Evolutionary conservation across 2,113 vertebrate genomes (phyloP), one percentile per base, ranked within the genome.

Genomic region (Tautogolabrus adspersus): DNA sequence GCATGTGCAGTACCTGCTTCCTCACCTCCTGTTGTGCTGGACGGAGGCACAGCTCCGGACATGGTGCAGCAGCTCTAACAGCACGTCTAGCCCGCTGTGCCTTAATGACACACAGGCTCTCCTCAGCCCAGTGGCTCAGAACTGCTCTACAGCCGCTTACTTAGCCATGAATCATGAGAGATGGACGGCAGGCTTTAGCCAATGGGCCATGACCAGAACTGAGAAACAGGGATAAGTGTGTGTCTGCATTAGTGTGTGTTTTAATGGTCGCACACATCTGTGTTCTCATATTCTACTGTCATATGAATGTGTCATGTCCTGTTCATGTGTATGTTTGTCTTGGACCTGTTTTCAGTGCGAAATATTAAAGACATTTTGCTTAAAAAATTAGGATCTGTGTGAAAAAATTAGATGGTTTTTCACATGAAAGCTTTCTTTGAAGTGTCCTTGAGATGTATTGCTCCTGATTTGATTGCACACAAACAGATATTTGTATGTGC

Each of bases 161-260:
- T 87, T 87, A 82, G 84, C 69, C 82, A 87, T 87, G 88, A 92
- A 92, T 92, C 89, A 89, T 85, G 86, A 77, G 82, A 89, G 86
- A 91, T 91, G 88, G 86, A 89, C 77, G 51, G 74, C 81, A 83
- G 75, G 82, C 88, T 55, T 83, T 74, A 72, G 85, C 87, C 90
- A 92, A 91, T 90, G 90, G 89, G 83, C 88, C 81, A n/a, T 92
- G 85, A 92, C 88, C 87, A 75, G 75, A 71, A 69, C 83, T 77
- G 73, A 83, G 69, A 79, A 88, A 74, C 73, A 73, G 80, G 66
- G 67, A 66, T 81, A 59, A 65, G 81, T 81, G 77, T 87, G 83
- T 77, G 56, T 67, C 11, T 67, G 22, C 56, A 51, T 69, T 44
- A 84, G 77, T 81, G 67, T 64, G 49, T 73, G 63, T 73, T 58